Evolutionary conservation across 2,113 vertebrate genomes (phyloP), one percentile per base, ranked within the genome.

Genomic region (Dendropsophus ebraccatus): DNA sequence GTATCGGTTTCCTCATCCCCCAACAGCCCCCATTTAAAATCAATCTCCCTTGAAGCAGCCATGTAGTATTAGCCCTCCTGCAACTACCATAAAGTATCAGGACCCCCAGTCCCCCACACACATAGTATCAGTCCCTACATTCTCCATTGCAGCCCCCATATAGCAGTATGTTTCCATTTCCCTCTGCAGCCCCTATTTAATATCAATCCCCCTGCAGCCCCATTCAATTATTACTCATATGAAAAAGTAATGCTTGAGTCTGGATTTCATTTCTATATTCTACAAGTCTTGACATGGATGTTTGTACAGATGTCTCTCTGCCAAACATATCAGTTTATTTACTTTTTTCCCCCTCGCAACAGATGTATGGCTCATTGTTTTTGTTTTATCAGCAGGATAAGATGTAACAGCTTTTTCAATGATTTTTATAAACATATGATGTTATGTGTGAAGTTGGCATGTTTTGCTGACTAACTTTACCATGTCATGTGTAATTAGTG

Each of bases 321-420:
- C 41, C 80, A 82, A 82, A 82, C 80, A 81, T 35, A 52, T 82
- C 62, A 23, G 45, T 82, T 32, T 82, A 49, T 65, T 82, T 50
- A 21, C 25, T 37, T 49, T 2, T 82, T 81, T 62, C 25, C 25
- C 3, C 52, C 35, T 81, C 21, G 35, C 23, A 81, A 9, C 56
- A 81, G 37, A 62, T 78, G 76, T 78, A 32, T 58, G 32, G 7
- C 2, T 60, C 32, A 21, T 19, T 78, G 52, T 35, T 56, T 58
- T 58, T 54, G 52, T 37, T 50, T 16, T 70, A 37, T 70, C 70
- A 77, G 49, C 45, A 17, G 17, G 52, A 17, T 30, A 77, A 77
- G 1, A 73, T 35, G 19, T 10, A 45, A 19, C 35, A 74, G 1
- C 21, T 74, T 72, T 74, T 74, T 87, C 90, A 87, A 69, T 30